These are phyloP conservation scores for Pseudolycoriella hygida DNA, from an alignment of 2,888 invertebrate species.

Conservation along the genomic window DNA sequence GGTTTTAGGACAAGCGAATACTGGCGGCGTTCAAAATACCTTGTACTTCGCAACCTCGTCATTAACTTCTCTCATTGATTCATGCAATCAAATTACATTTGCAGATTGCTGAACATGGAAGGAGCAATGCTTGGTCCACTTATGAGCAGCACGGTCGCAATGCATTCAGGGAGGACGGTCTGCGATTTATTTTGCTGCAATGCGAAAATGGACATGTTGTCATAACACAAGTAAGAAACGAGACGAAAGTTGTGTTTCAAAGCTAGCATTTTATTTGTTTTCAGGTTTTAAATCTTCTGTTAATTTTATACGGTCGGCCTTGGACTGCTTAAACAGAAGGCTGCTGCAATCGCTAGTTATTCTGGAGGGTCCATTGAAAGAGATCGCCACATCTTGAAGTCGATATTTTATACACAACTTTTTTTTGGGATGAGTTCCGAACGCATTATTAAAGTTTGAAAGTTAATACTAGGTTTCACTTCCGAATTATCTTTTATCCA, in stretches of 20 bases:
- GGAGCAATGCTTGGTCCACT: conserved; percentile 91
- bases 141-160: conserved; percentile 84
- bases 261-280: neutral
- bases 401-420: too few relatives aligned
- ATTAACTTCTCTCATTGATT: too few relatives aligned
- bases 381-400: conserved; percentile 44
- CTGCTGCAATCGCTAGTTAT: conserved; percentile 74
- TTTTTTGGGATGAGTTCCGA: too few relatives aligned
- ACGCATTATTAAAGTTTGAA: too few relatives aligned
- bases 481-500: too few relatives aligned
- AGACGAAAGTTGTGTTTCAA: too few relatives aligned
- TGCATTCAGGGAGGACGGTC: conserved; percentile 77
- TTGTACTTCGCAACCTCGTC: too few relatives aligned
- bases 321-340: conserved; percentile 83
- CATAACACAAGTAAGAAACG: conserved; percentile 67
- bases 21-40: conserved; percentile 87
- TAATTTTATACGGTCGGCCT: conserved; percentile 87
- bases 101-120: conserved; percentile 78
- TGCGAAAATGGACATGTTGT: conserved; percentile 87
- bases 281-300: conserved; percentile 67
- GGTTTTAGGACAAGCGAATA: conserved; percentile 87
- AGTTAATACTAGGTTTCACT: too few relatives aligned
- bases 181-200: conserved; percentile 75
- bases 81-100: conserved; percentile 15
- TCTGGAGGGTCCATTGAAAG: conserved; percentile 78